Conservation (phyloP, 2,888 invertebrate genomes). For the Prosopocoilus inquinatus region DNA sequence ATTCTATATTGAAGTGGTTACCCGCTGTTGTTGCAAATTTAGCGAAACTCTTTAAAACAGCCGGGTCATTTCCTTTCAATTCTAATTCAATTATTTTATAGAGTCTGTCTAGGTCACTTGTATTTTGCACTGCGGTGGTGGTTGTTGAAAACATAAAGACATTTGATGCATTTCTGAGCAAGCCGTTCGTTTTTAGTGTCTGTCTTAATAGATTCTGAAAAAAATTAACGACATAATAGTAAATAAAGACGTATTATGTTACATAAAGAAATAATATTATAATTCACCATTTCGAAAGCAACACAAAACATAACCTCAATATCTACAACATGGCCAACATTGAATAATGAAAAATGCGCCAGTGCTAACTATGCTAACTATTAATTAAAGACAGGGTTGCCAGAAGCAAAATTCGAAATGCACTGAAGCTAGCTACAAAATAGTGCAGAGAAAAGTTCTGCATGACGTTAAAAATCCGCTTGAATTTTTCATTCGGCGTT, state of each 20-base stretch:
- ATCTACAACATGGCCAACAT: no score
- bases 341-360: no score
- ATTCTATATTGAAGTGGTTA: slow-evolving; percentile 73
- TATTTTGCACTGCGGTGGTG: slow-evolving; percentile 2
- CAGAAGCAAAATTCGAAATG: no score
- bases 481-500: no score
- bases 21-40: slow-evolving; percentile 82
- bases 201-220: slow-evolving; percentile 14
- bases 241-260: background rate
- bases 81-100: slow-evolving; percentile 83
- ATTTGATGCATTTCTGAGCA: background rate
- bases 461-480: no score
- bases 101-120: slow-evolving; percentile 66
- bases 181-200: background rate
- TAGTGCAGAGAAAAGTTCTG: no score
- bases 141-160: background rate
- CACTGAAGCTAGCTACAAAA: no score
- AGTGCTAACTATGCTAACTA: no score
- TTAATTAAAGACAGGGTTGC: no score
- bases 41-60: slow-evolving; percentile 84
- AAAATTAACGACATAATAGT: background rate
- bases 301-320: no score
- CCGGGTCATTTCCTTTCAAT: slow-evolving; percentile 81
- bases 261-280: background rate
- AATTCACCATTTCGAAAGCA: slow-evolving; percentile 1